phyloP scores from a whole-genome alignment of 1,140 invertebrate species.

The Drosophila jambulina region DNA sequence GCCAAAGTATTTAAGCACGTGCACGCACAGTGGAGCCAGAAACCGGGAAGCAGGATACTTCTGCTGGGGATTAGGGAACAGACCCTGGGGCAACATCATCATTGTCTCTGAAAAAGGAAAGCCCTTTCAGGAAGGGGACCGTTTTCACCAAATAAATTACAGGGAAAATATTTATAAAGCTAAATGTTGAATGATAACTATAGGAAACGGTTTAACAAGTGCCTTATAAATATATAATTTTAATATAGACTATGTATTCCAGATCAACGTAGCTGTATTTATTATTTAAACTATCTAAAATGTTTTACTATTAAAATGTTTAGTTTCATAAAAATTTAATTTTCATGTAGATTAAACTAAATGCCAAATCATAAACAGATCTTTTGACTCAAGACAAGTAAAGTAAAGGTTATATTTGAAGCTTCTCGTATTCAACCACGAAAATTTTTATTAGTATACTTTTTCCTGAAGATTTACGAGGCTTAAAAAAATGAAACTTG shows the following conservation, averaged over 20 bases:
- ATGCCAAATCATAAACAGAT: neutral
- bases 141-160: neutral
- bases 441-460: neutral
- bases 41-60: constrained; percentile 2
- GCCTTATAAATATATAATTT: neutral
- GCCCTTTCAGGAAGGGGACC: constrained; percentile 14
- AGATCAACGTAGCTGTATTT: no score
- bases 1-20: constrained; percentile 81
- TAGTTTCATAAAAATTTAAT: no score
- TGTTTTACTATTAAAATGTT: no score
- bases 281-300: no score
- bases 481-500: no score
- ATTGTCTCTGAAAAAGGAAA: constrained; percentile 8
- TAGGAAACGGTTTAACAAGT: neutral
- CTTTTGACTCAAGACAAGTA: neutral
- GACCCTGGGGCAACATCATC: constrained; percentile 32
- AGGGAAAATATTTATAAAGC: neutral
- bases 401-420: no score
- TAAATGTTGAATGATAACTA: neutral
- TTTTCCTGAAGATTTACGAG: no score
- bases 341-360: no score
- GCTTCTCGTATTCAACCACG: neutral
- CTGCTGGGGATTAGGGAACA: constrained; percentile 25
- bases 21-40: constrained; percentile 68
- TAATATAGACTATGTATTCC: no score